Evolutionary conservation across 1,140 invertebrate species (phyloP).

Genomic region (Atta cephalotes): DNA sequence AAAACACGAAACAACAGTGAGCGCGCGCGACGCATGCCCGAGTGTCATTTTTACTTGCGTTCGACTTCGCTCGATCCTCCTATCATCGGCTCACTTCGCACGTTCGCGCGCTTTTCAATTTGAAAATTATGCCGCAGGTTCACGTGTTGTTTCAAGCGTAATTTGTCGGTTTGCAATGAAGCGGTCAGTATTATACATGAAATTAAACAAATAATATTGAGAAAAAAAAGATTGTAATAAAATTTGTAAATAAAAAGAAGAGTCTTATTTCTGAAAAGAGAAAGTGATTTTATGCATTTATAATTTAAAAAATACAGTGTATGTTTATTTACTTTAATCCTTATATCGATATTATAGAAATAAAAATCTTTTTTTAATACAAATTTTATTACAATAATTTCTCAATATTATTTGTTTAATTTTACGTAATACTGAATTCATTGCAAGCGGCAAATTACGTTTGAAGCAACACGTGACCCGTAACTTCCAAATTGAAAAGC

Average conservation of each 20-base stretch:
- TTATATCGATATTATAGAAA: not conserved
- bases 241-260: no score
- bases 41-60: no score
- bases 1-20: not conserved
- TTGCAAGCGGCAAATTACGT: not conserved
- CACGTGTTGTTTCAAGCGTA: not conserved
- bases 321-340: not conserved
- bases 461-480: not conserved
- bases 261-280: no score
- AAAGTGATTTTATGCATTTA: no score
- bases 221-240: not conserved
- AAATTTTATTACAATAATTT: not conserved
- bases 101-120: not conserved
- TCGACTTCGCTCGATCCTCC: no score
- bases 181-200: not conserved
- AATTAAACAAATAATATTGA: not conserved
- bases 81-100: not conserved
- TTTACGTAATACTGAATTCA: no score
- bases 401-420: not conserved
- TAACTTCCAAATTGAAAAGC: not conserved
- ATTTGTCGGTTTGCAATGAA: not conserved
- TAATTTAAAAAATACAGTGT: no score
- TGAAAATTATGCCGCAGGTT: not conserved
- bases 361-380: no score
- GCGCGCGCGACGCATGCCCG: no score